These are phyloP conservation scores for Artibeus lituratus DNA, from an alignment of 2,797 vertebrate genomes.

Conservation along the genomic window DNA sequence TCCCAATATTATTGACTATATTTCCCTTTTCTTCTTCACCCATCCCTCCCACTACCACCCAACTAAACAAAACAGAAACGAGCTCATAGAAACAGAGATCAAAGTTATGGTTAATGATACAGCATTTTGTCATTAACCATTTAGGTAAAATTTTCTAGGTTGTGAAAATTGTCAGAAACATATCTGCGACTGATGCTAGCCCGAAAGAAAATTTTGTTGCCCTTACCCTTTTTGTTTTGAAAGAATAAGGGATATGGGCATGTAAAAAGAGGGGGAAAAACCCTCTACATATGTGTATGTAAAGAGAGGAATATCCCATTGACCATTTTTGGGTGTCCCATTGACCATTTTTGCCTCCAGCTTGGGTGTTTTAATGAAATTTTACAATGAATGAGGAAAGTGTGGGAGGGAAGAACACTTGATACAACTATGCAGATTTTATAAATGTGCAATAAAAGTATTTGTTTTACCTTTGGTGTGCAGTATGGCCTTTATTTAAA, in stretches of 20 bases:
- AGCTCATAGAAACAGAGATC: neutral
- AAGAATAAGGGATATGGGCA: conserved; percentile 34
- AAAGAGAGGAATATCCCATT: conserved; percentile 8
- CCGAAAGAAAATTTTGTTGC: neutral
- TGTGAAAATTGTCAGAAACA: conserved; percentile 4
- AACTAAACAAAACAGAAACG: neutral
- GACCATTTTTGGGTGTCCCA: neutral
- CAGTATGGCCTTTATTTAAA: conserved; percentile 1
- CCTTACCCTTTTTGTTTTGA: neutral
- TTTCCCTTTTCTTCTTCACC: neutral
- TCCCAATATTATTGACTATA: neutral
- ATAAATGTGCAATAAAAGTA: conserved; percentile 85
- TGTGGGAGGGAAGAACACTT: conserved; percentile 44
- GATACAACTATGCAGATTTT: conserved; percentile 79
- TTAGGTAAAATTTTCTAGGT: conserved; percentile 1
- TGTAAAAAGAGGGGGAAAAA: conserved; percentile 32
- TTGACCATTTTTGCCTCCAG: conserved; percentile 28
- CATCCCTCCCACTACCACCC: neutral
- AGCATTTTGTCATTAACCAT: neutral
- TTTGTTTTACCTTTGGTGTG: conserved; percentile 77
- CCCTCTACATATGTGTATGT: conserved; percentile 49
- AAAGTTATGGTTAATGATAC: neutral
- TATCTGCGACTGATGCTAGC: neutral
- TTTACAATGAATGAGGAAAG: conserved; percentile 36
- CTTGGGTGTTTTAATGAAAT: conserved; percentile 61